Percentiles rank a stretch among this genome's conserved stretches.
These are phyloP conservation scores for Elaphurus davidianus DNA, from an alignment of 2,113 vertebrate genomes.

Conservation along the genomic window DNA sequence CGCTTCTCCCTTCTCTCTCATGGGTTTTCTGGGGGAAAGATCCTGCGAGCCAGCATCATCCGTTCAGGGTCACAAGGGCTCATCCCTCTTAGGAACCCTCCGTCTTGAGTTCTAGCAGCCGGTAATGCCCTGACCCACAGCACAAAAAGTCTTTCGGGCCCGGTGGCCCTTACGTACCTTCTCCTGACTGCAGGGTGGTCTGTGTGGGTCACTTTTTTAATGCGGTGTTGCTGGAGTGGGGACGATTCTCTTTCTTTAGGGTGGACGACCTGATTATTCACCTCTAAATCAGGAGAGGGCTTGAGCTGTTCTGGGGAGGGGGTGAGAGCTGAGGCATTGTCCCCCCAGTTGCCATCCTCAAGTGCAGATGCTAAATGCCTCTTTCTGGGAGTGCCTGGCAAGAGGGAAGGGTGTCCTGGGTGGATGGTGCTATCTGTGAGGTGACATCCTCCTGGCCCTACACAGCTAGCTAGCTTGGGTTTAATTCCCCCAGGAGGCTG, in stretches of 20 bases:
- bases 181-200: conserved; percentile 52
- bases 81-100: not conserved
- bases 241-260: conserved; percentile 59
- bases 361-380: not conserved
- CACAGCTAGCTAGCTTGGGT: conserved; percentile 18
- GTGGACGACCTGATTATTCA: conserved; percentile 48
- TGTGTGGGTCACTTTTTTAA: conserved; percentile 77
- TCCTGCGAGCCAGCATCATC: not conserved
- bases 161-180: not conserved
- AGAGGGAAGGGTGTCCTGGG: not conserved
- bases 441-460: not conserved
- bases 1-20: not conserved
- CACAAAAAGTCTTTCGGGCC: not conserved
- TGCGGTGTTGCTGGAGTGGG: conserved; percentile 64
- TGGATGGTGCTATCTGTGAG: not conserved
- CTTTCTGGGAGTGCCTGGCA: not conserved
- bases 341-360: not conserved
- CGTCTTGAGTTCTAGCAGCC: not conserved
- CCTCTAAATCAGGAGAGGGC: conserved; percentile 36
- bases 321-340: not conserved
- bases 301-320: not conserved
- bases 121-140: not conserved
- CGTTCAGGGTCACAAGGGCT: not conserved
- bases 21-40: not conserved
- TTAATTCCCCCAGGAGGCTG: conserved; percentile 51